Evolutionary conservation across 1,140 invertebrate species (phyloP).

Genomic region (Chlorops oryzae): DNA sequence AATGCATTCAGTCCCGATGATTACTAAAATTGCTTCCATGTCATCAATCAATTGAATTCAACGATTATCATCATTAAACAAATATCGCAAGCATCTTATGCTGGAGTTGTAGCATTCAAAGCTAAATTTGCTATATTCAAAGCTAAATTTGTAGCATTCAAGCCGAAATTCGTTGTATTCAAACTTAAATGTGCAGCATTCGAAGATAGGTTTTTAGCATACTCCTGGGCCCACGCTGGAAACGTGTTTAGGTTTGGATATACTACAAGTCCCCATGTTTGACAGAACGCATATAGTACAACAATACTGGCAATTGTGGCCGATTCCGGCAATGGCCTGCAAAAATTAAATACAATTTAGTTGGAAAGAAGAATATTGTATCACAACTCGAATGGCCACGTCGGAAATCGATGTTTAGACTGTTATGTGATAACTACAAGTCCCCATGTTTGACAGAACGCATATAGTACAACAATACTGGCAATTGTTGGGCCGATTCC

Average conservation of each 20-base stretch:
- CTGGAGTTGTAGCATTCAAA: too few species aligned
- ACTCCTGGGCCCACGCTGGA: slow-evolving; percentile 40
- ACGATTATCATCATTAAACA: too few species aligned
- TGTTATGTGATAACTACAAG: slow-evolving; percentile 41
- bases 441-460: slow-evolving; percentile 64
- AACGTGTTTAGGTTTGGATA: slow-evolving; percentile 48
- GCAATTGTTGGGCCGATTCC: slow-evolving; percentile 76
- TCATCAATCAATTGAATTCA: too few species aligned
- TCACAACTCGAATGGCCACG: too few species aligned
- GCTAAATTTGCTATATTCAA: too few species aligned
- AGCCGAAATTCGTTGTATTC: too few species aligned
- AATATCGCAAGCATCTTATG: too few species aligned
- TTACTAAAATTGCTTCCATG: too few species aligned
- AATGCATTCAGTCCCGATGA: too few species aligned
- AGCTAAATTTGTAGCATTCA: too few species aligned
- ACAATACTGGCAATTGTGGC: slow-evolving; percentile 70
- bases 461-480: slow-evolving; percentile 61
- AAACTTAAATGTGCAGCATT: too few species aligned
- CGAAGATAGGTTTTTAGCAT: too few species aligned
- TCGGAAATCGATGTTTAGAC: background rate
- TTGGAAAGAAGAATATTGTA: background rate
- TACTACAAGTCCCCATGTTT: slow-evolving; percentile 57
- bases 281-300: slow-evolving; percentile 61
- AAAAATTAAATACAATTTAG: slow-evolving; percentile 11
- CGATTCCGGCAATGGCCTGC: slow-evolving; percentile 65